Base-by-base conservation (phyloP, 2,113 vertebrate species). In the Orcinus orca region DNA sequence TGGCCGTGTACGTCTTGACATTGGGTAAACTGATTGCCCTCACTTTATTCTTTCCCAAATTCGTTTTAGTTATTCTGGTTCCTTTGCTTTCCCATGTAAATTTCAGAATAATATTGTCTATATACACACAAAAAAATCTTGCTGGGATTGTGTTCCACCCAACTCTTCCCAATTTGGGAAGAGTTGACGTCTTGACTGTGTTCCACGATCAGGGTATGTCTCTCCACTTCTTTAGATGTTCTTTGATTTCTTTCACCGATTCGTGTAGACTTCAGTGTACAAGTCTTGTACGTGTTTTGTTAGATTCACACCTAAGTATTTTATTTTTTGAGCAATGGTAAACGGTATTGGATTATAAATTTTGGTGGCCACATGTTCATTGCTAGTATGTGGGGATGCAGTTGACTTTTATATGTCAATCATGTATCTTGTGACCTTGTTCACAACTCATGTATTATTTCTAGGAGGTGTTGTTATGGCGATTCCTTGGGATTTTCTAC, bases 111-210 rank as follows among this genome's bases (percentile, higher is more conserved):
- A 26, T n/a, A 3, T 13, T 70, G n/a, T 84, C 71, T 36, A 0
- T 55, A 47, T 55, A 10, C 53, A 53, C 60, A 70, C 6, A 76
- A 84, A n/a, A 36, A 36, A 14, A 0, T 36, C 70, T 33, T 89
- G 23, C 53, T 8, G 41, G n/a, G 38, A 17, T 47, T 65, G n/a
- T 7, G 3, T 44, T 71, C 53, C 21, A 12, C 62, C 41, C 29
- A 33, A 9, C 5, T n/a, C 29, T 67, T 2, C 2, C 47, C 18
- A 63, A 0, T 83, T 82, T 84, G 95, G 62, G 41, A 60, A 36
- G 31, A 67, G 21, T 0, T 12, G 25, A 36, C 2, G 1, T 80
- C n/a, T 17, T 53, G 25, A 44, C 29, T 36, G 7, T 0, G 18
- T n/a, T 23, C 63, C 9, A 26, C 44, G n/a, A 29, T n/a, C 33